Evolutionary conservation across 2,888 invertebrate species (phyloP), one percentile per base, ranked within the genome.

Genomic region (Protophormia terraenovae): DNA sequence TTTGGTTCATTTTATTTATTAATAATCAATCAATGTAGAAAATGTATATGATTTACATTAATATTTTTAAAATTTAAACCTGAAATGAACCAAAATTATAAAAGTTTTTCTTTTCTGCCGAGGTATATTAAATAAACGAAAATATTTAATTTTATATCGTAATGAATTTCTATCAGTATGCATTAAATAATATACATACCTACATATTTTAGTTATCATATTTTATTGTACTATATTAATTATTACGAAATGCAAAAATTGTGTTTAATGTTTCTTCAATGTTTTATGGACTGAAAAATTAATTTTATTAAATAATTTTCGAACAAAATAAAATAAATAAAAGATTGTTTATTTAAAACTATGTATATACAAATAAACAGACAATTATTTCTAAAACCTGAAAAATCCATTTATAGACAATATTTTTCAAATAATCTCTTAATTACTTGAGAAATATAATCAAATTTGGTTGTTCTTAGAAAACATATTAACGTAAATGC

Each of bases 221-320:
- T n/a, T 14, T 38, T 38, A 38, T n/a, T 29, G 19, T 16, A 32
- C 22, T n/a, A n/a, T n/a, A n/a, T n/a, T n/a, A n/a, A 55, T 14
- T 14, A 14, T 24, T 55, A 7, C 12, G 14, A 29, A 66, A 16
- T 55, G 14, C 12, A 22, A 29, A 66, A 16, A 16, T 29, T 47
- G 24, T 66, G 47, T 66, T n/a, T n/a, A 58, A 41, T 4, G 64
- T 58, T 71, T 71, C 12, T 27, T 19, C 27, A 29, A 41, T 41
- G 41, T 72, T 55, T 38, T 47, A 69, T 53, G 14, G 47, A 69
- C 53, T 69, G 47, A n/a, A 41, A n/a, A n/a, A 41, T 41, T 12
- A 41, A 3, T n/a, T 12, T 41, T 41, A 41, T 41, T 41, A 5
- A 41, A n/a, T n/a, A 41, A 41, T n/a, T 41, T 41, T n/a, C 66